Evolutionary conservation across 2,888 invertebrate species (phyloP).

Genomic region (Sicus ferrugineus): DNA sequence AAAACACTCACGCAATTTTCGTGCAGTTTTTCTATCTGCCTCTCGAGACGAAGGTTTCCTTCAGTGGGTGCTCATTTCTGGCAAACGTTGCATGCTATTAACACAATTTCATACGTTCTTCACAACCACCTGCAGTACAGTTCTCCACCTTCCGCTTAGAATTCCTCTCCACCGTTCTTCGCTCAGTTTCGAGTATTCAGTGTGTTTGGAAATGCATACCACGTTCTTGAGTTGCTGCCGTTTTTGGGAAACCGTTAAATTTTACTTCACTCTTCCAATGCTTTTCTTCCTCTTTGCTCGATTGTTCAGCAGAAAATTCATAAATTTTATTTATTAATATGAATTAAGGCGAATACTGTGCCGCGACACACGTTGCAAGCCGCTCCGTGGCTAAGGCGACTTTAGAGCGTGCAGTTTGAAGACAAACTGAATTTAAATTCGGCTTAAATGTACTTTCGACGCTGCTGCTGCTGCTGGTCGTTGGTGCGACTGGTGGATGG

Average conservation of each 20-base stretch:
- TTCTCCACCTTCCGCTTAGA: not conserved
- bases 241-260: constrained; percentile 22
- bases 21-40: not conserved
- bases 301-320: not conserved
- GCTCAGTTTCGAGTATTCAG: not conserved
- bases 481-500: not conserved
- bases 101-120: constrained; percentile 2
- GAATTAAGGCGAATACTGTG: no score
- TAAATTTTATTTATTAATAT: not conserved
- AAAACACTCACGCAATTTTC: not conserved
- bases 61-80: not conserved
- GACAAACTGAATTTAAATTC: constrained; percentile 17
- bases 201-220: not conserved
- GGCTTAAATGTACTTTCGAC: not conserved
- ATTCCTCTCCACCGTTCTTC: not conserved
- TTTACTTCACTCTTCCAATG: constrained; percentile 1
- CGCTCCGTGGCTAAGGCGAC: not conserved
- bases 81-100: constrained; percentile 3
- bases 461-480: not conserved
- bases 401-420: constrained; percentile 15
- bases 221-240: constrained; percentile 7
- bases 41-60: not conserved
- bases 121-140: not conserved
- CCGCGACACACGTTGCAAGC: not conserved
- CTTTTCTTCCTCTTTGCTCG: not conserved